phyloP scores from a whole-genome alignment of 2,113 vertebrate species.

The Odontophorus gujanensis region DNA sequence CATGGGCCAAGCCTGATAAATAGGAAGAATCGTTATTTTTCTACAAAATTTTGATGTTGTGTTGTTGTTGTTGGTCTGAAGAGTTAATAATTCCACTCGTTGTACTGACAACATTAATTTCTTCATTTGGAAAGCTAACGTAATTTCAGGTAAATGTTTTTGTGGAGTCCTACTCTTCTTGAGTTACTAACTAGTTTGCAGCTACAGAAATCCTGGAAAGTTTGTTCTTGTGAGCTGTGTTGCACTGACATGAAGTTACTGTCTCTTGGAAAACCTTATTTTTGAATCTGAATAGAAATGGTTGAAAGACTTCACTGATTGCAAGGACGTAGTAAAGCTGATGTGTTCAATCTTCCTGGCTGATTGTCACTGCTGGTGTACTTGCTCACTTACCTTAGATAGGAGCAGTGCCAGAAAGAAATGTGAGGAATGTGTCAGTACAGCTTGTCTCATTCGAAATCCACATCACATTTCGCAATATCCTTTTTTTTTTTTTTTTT shows the following conservation, averaged over 20 bases:
- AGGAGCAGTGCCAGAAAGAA: neutral
- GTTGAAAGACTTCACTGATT: neutral
- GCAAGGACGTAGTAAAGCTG: neutral
- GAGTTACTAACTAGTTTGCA: neutral
- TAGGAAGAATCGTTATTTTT: neutral
- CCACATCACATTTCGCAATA: neutral
- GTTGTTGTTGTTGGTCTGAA: neutral
- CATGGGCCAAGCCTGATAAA: neutral
- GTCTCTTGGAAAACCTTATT: neutral
- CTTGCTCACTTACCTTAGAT: neutral
- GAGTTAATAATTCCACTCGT: neutral
- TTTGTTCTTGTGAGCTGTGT: neutral
- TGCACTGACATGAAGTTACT: neutral
- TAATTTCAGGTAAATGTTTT: neutral
- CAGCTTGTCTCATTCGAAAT: neutral
- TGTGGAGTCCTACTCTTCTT: neutral
- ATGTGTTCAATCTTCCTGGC: neutral
- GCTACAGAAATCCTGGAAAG: neutral
- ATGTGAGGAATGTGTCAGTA: neutral
- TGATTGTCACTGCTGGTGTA: fast-evolving
- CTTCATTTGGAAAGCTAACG: neutral
- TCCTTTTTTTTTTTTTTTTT: neutral
- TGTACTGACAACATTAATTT: neutral
- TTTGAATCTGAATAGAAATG: neutral
- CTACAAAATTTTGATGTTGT: neutral